phyloP scores from a whole-genome alignment of 2,797 vertebrate genomes.

The Danio kyathit region DNA sequence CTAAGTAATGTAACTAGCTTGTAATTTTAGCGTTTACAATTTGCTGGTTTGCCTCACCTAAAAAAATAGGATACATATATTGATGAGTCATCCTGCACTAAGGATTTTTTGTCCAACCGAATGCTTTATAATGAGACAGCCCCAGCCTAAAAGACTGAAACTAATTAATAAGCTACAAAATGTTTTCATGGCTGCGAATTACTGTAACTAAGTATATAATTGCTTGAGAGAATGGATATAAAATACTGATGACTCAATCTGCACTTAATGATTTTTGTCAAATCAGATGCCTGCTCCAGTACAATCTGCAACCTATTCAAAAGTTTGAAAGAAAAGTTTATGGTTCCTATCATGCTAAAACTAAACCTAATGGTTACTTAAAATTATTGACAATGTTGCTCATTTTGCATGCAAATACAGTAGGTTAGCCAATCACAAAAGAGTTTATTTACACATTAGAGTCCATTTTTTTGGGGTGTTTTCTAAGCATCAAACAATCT shows the following conservation, averaged over 20 bases:
- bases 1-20: too few relatives aligned
- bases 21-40: too few relatives aligned
- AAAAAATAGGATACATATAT: not conserved
- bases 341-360: too few relatives aligned
- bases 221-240: not conserved
- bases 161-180: not conserved
- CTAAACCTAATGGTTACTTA: not conserved
- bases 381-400: not conserved
- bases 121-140: not conserved
- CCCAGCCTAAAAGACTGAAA: not conserved
- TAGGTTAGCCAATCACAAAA: slow-evolving; percentile 8
- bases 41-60: not conserved
- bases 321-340: too few relatives aligned
- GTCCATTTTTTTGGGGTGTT: not conserved
- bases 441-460: not conserved
- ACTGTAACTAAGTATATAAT: not conserved
- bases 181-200: not conserved
- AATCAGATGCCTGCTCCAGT: not conserved
- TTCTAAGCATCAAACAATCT: not conserved
- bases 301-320: too few relatives aligned
- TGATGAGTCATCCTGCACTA: not conserved
- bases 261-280: not conserved
- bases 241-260: not conserved
- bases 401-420: not conserved
- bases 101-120: slow-evolving; percentile 5